Base-by-base conservation (phyloP, 2,113 vertebrate species). In the Sylvilagus bachmani region DNA sequence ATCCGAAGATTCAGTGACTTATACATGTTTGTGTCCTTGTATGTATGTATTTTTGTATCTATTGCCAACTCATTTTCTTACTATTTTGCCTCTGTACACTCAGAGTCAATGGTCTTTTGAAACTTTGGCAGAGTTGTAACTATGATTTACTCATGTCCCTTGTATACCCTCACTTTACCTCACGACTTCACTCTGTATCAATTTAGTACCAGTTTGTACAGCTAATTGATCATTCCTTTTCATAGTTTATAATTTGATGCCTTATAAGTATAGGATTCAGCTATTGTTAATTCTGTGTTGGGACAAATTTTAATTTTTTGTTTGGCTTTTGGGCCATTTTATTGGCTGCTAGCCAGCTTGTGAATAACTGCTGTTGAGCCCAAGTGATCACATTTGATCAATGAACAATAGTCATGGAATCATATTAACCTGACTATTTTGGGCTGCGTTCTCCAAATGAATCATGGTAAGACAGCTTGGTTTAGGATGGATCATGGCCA, bases 181-280 rank as follows among this genome's bases (percentile, higher is more conserved):
- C 17, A 5, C 44, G 74, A 69, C 31, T 91, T 10, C 10, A 36
- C 31, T 70, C 10, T 80, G 2, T 83, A 22, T 94, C 49, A 69
- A 22, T 49, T 75, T 73, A 84, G 64, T 85, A 51, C 9, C 58
- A 80, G 36, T 92, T 85, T 82, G 5, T 86, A 74, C 25, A 78
- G 31, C 3, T 74, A 29, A 31, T 86, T 21, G 53, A 4, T 90
- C n/a, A 86, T 81, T 94, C 89, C 38, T 88, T 29, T 89, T 89
- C n/a, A 19, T 51, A 82, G 31, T 77, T 73, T 66, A 64, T 29
- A 66, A 29, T 88, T 64, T 9, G 58, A 17, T 84, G 36, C 24
- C 33, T 44, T 44, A 7, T 79, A 61, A 66, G 21, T 33, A 3
- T 84, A 29, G 33, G 38, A 31, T 21, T 58, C 10, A 83, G 29